Evolutionary conservation across 2,113 vertebrate species (phyloP).

Genomic region (Hiodon tergisus): DNA sequence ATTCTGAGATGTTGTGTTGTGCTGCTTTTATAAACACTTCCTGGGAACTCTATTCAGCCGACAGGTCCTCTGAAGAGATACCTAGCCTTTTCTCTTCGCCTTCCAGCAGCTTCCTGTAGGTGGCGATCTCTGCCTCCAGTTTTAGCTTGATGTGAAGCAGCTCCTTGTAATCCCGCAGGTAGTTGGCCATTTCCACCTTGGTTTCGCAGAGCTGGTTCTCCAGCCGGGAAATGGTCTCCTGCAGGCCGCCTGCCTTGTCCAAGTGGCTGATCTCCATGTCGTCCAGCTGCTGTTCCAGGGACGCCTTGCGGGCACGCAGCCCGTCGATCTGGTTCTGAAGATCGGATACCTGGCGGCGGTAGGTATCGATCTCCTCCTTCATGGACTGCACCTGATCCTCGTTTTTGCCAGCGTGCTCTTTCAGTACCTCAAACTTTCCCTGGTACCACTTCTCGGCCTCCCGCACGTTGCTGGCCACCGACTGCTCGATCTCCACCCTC

Average conservation of each 20-base stretch:
- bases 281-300: constrained; percentile 61
- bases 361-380: constrained; percentile 62
- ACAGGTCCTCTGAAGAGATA: constrained; percentile 11
- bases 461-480: constrained; percentile 62
- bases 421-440: constrained; percentile 61
- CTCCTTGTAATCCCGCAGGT: not conserved
- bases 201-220: constrained; percentile 62
- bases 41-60: constrained; percentile 12
- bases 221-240: constrained; percentile 58
- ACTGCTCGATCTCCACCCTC: constrained; percentile 61
- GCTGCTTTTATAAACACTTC: not conserved
- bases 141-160: constrained; percentile 32
- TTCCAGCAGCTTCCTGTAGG: constrained; percentile 31
- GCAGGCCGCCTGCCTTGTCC: constrained; percentile 48
- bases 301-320: constrained; percentile 53
- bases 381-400: constrained; percentile 52
- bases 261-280: constrained; percentile 63
- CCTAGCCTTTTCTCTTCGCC: constrained; percentile 31
- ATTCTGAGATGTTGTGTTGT: not conserved
- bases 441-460: constrained; percentile 69
- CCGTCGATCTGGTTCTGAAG: constrained; percentile 62
- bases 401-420: constrained; percentile 59
- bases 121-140: constrained; percentile 33
- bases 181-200: constrained; percentile 49
- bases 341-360: constrained; percentile 54